A percentile compares a stretch with the other conserved stretches of the same genome.
These are phyloP conservation scores for Leuctra nigra DNA, from an alignment of 2,888 invertebrate species.

Conservation along the genomic window DNA sequence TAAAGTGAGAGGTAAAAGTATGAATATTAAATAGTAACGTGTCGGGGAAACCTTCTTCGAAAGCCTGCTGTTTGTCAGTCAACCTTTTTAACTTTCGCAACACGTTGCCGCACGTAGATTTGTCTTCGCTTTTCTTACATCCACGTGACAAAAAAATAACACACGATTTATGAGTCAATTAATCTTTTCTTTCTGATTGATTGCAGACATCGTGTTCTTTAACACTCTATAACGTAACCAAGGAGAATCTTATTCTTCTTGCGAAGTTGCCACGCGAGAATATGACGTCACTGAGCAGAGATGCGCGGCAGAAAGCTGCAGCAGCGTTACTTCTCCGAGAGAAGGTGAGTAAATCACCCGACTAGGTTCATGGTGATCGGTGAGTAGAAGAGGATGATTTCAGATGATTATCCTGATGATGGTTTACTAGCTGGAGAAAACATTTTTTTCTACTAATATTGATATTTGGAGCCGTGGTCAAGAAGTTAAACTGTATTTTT, in stretches of 20 bases:
- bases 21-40: constrained; percentile 16
- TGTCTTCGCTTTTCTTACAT: neutral
- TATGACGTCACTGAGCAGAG: constrained; percentile 53
- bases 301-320: constrained; percentile 36
- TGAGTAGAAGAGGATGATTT: too few species aligned
- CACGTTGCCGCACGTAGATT: neutral
- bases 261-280: constrained; percentile 42
- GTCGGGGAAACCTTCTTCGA: neutral
- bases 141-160: constrained; percentile 7
- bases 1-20: constrained; percentile 10
- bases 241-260: constrained; percentile 81
- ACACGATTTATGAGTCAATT: constrained; percentile 13
- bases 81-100: constrained; percentile 1
- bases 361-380: too few species aligned
- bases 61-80: constrained; percentile 10
- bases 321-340: constrained; percentile 58
- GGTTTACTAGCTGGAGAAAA: too few species aligned
- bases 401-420: too few species aligned
- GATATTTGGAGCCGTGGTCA: neutral
- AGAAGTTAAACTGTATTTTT: too few species aligned
- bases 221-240: constrained; percentile 77
- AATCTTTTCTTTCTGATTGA: constrained; percentile 28
- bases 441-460: too few species aligned
- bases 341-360: constrained; percentile 53
- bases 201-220: constrained; percentile 77